Percentiles rank a stretch among this genome's conserved stretches.
phyloP scores from a whole-genome alignment of 2,113 vertebrate genomes.

The Chaetorhynchus papuensis region DNA sequence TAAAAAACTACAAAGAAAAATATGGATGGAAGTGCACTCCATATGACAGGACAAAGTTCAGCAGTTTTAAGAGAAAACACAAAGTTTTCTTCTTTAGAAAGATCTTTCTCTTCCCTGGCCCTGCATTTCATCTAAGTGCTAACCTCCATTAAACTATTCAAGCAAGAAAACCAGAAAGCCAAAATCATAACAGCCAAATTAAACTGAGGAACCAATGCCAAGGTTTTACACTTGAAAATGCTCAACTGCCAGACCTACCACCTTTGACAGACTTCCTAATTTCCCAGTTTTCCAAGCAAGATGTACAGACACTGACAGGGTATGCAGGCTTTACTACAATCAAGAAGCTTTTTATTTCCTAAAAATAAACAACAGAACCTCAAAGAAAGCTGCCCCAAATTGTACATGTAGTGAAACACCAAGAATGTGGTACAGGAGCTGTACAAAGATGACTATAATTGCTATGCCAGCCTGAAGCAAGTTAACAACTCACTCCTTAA shows the following conservation, averaged over 20 bases:
- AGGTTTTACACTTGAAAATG: neutral
- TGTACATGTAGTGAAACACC: neutral
- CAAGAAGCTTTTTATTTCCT: neutral
- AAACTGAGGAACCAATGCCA: neutral
- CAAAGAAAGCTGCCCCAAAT: neutral
- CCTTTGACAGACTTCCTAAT: neutral
- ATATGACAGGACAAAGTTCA: neutral
- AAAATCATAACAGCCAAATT: neutral
- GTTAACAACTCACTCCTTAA: neutral
- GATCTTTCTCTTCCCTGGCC: neutral
- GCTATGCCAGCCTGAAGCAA: rapidly evolving
- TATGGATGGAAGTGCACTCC: neutral
- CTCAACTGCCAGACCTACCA: neutral
- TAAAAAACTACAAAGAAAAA: neutral
- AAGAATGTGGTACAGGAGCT: neutral
- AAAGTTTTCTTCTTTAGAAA: neutral
- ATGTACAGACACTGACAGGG: neutral
- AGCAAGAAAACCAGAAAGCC: neutral
- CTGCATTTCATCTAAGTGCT: neutral
- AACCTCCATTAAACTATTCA: neutral
- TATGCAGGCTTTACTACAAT: neutral
- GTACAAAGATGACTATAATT: neutral
- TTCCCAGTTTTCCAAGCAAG: neutral
- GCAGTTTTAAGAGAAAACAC: neutral
- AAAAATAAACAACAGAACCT: neutral